Percentiles rank a stretch among this genome's conserved stretches.
Conservation (phyloP, 2,888 invertebrate genomes). For the Priapulus caudatus region DNA sequence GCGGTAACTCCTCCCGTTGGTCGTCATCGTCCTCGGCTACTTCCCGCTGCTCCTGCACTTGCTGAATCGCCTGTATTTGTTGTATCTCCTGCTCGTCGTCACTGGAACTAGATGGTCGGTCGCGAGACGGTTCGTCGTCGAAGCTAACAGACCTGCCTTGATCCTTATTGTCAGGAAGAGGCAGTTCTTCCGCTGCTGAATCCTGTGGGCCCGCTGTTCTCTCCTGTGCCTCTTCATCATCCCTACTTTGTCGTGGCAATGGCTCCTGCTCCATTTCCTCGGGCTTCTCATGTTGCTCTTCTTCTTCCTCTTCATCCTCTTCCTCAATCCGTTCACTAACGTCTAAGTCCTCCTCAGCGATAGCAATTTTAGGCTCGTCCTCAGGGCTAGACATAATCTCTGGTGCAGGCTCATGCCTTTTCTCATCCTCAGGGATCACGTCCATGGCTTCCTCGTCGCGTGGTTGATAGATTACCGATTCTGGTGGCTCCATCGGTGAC, state of each 20-base stretch:
- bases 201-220: no score
- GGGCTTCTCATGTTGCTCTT: no score
- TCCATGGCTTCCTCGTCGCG: not conserved
- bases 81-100: not conserved
- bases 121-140: not conserved
- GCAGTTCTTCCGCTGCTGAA: not conserved
- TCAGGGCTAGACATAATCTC: not conserved
- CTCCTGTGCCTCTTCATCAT: no score
- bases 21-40: no score
- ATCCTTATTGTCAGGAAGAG: no score
- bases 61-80: no score
- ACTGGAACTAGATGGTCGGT: not conserved
- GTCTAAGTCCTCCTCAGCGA: slow-evolving; percentile 1
- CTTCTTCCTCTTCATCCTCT: not conserved
- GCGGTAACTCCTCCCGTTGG: no score
- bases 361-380: not conserved
- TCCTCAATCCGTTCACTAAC: not conserved
- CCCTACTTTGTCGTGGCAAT: no score
- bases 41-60: no score
- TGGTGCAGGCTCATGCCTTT: not conserved
- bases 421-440: not conserved
- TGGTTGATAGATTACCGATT: not conserved
- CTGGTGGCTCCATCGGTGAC: no score
- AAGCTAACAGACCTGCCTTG: not conserved
- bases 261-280: no score